phyloP scores from a whole-genome alignment of 2,888 invertebrate species.

The Papilio elwesi region DNA sequence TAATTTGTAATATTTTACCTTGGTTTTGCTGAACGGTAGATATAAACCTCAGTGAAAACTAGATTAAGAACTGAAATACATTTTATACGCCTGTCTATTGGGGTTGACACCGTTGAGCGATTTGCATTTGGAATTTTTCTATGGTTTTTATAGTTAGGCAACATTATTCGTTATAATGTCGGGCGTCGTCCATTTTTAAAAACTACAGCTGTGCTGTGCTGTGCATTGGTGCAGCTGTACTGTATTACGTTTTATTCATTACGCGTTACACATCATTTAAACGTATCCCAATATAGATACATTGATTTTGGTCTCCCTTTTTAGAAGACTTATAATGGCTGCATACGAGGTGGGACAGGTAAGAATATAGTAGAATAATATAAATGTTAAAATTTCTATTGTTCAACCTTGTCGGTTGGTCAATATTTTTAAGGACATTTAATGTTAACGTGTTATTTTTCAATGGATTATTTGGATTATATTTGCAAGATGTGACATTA shows the following conservation, averaged over 20 bases:
- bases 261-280: constrained; percentile 3
- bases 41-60: no score
- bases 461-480: not conserved
- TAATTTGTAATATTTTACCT: no score
- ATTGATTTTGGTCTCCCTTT: constrained; percentile 27
- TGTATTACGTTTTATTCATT: constrained; percentile 41
- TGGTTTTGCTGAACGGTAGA: no score
- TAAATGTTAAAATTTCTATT: constrained; percentile 59
- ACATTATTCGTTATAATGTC: constrained; percentile 25
- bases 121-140: not conserved
- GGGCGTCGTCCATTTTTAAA: constrained; percentile 49
- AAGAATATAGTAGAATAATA: constrained; percentile 47
- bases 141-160: not conserved
- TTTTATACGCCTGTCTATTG: no score
- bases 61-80: no score
- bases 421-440: constrained; percentile 53
- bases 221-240: constrained; percentile 39
- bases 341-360: constrained; percentile 71
- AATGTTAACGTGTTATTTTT: constrained; percentile 38
- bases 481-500: not conserved
- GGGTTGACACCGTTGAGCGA: no score
- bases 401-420: constrained; percentile 68
- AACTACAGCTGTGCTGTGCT: constrained; percentile 43
- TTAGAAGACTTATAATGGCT: constrained; percentile 57
- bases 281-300: not conserved